Evolutionary conservation across 2,888 invertebrate species (phyloP), one percentile per base, ranked within the genome.

Genomic region (Shargacucullia verbasci): DNA sequence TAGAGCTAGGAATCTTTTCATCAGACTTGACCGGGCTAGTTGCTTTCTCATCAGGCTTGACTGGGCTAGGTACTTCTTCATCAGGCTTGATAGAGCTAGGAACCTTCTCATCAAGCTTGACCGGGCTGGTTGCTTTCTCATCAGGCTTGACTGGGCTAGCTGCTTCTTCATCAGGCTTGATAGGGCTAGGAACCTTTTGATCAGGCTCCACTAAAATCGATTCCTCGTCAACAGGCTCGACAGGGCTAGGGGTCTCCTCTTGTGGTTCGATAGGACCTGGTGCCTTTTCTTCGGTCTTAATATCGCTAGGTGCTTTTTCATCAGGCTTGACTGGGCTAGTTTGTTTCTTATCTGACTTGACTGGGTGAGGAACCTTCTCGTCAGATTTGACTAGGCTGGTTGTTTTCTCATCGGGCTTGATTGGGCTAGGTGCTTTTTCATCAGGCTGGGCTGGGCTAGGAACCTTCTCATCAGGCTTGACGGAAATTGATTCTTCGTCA

Each of bases 391-490:
- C 9, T 0, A 35, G 44, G 29, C 64, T 59, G 1, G 41, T 20
- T 5, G n/a, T 15, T 0, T 27, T 52, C 0, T 62, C 57, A 3
- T 61, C 49, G 0, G 27, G 27, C 27, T 7, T 27, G 3, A 27
- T 27, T 27, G 14, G 31, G 11, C 41, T 50, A 10, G 20, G 0
- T 13, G 5, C 9, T 12, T 64, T 68, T 11, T 34, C 62, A 0
- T 45, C 47, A 1, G 44, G 38, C 0, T 63, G 31, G 0, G 9
- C 43, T 4, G 25, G 65, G 31, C 52, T 68, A 1, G 38, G 15
- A 8, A 3, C 14, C 4, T 62, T 60, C 0, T 44, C 49, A 11
- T 50, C 46, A 8, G 9, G 1, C 15, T 50, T 47, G 11, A 9
- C 15, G 2, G 55, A 14, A 15, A 20, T 44, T 0, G 40, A 25